phyloP scores from a whole-genome alignment of 30 jellyfish, hydroid and myxozoan genomes.

The Cassiopea xamachana region DNA sequence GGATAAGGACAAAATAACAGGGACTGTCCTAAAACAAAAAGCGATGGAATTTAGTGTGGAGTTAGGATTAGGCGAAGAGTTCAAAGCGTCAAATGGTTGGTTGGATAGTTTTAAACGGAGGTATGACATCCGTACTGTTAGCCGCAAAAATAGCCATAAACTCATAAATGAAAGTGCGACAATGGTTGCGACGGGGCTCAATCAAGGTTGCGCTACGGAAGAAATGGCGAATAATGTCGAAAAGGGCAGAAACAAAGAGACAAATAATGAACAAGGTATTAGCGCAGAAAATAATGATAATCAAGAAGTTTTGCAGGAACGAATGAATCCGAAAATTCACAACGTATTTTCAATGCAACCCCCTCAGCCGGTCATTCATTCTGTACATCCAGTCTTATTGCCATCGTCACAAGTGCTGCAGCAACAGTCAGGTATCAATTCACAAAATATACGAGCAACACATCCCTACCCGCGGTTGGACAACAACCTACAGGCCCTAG shows the following conservation, averaged over 20 bases:
- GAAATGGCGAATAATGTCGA: not conserved
- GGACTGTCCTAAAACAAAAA: conserved; percentile 62
- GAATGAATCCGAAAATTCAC: conserved; percentile 28
- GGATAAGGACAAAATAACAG: conserved; percentile 28
- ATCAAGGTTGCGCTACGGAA: not conserved
- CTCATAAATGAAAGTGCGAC: conserved; percentile 33
- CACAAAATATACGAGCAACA: not conserved
- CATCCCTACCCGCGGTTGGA: not conserved
- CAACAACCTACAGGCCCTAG: not conserved
- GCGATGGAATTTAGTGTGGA: conserved; percentile 50
- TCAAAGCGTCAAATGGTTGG: conserved; percentile 84
- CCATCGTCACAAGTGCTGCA: conserved; percentile 26
- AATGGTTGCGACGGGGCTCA: conserved; percentile 48
- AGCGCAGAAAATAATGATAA: not conserved
- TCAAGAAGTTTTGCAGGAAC: not conserved
- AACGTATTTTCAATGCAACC: conserved; percentile 44
- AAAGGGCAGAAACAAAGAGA: not conserved
- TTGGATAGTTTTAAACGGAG: conserved; percentile 67
- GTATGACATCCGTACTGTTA: conserved; percentile 19
- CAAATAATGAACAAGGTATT: not conserved
- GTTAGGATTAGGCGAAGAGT: conserved; percentile 59
- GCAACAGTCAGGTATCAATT: not conserved
- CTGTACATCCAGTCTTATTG: conserved; percentile 30
- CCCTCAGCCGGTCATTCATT: conserved; percentile 33
- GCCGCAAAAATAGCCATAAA: conserved; percentile 24